Evolutionary conservation across 2,888 invertebrate species (phyloP).

Genomic region (Chrysolina americana): DNA sequence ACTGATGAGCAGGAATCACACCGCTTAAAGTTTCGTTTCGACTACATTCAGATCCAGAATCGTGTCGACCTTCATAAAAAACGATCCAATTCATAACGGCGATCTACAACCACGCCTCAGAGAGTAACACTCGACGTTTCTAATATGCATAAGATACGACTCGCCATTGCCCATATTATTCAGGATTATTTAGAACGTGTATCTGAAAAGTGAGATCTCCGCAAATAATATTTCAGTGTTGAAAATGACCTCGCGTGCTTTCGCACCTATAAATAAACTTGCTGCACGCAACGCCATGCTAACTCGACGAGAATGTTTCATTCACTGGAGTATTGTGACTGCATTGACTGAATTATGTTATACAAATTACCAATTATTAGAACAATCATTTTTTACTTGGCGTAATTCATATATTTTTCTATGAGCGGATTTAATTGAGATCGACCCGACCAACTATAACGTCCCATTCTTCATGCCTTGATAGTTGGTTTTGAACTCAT

Average conservation of each 20-base stretch:
- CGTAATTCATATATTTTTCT: too few relatives aligned
- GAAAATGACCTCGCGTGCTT: constrained; percentile 54
- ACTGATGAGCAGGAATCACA: too few relatives aligned
- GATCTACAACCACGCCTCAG: constrained; percentile 32
- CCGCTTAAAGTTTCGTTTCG: too few relatives aligned
- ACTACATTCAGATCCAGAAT: too few relatives aligned
- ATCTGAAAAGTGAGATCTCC: constrained; percentile 52
- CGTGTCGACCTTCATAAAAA: neutral
- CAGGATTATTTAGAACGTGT: constrained; percentile 51
- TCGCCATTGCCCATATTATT: constrained; percentile 39
- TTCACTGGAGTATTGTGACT: constrained; percentile 18
- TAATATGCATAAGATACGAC: constrained; percentile 38
- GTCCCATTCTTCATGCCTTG: too few relatives aligned
- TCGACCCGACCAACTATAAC: too few relatives aligned
- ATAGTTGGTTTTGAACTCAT: too few relatives aligned
- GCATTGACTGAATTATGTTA: constrained; percentile 11
- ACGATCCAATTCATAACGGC: constrained; percentile 28
- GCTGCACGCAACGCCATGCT: constrained; percentile 42
- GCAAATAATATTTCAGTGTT: constrained; percentile 54
- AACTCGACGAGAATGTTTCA: constrained; percentile 17
- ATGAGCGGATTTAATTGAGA: too few relatives aligned
- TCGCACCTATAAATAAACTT: constrained; percentile 44
- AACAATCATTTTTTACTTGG: neutral
- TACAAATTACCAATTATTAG: neutral
- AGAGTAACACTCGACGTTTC: constrained; percentile 22